A percentile compares a stretch with the other conserved stretches of the same genome.
phyloP scores from a whole-genome alignment of 2,113 vertebrate species.

The Austrofundulus limnaeus region DNA sequence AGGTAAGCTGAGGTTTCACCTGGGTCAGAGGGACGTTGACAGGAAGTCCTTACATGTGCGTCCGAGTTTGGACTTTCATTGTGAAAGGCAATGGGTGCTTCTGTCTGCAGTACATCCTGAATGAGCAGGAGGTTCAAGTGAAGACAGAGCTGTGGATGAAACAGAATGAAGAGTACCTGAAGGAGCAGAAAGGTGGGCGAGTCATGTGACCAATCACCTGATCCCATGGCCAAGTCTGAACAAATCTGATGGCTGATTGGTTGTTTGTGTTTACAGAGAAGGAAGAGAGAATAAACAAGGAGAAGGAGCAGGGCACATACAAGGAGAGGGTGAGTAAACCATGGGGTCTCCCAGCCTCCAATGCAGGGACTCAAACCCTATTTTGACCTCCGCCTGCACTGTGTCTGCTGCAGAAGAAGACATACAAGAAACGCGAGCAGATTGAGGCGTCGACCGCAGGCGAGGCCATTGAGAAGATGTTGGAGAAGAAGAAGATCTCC shows the following conservation, averaged over 20 bases:
- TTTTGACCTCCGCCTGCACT: background rate
- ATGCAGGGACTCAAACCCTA: background rate
- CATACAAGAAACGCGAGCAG: conserved; percentile 81
- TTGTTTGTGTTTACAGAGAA: conserved; percentile 84
- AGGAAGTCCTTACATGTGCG: too few relatives aligned
- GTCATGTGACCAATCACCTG: background rate
- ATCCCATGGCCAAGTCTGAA: background rate
- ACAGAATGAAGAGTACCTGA: conserved; percentile 94
- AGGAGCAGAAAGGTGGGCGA: conserved; percentile 88
- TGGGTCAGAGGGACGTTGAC: too few relatives aligned
- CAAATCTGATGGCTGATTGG: background rate
- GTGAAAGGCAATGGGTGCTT: too few relatives aligned
- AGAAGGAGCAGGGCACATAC: conserved; percentile 96
- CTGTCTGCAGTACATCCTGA: conserved; percentile 89
- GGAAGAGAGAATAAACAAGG: conserved; percentile 91
- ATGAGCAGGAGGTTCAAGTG: conserved; percentile 88
- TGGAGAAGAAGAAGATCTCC: conserved; percentile 98
- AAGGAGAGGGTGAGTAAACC: conserved; percentile 88
- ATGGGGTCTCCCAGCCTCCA: background rate
- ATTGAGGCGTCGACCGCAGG: conserved; percentile 89
- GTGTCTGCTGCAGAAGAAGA: conserved; percentile 85
- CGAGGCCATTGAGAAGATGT: conserved; percentile 97
- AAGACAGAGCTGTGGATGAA: conserved; percentile 96
- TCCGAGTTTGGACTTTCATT: too few relatives aligned
- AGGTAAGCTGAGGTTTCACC: too few relatives aligned